Percentiles rank a stretch among this genome's conserved stretches.
These are phyloP conservation scores for Drosophila eohydei DNA, from an alignment of 2,888 invertebrate species.

Conservation along the genomic window DNA sequence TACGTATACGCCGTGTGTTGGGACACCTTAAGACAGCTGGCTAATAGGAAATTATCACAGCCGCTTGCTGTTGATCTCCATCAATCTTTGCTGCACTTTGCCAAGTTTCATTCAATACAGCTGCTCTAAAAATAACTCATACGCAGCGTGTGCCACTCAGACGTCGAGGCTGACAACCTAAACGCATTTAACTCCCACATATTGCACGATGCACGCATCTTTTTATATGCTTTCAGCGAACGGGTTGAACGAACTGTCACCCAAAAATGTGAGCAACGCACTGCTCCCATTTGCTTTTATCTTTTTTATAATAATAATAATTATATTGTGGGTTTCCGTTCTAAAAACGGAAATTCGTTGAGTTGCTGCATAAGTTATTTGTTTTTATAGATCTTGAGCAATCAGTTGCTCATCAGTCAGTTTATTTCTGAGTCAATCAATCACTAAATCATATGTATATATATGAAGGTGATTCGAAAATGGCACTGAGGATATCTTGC, in stretches of 20 bases:
- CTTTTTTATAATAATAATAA: not conserved
- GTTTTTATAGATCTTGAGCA: not conserved
- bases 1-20: constrained; percentile 43
- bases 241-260: constrained; percentile 28
- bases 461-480: too few species aligned
- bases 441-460: not conserved
- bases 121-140: constrained; percentile 58
- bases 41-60: constrained; percentile 61
- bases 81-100: constrained; percentile 23
- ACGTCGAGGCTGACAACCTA: constrained; percentile 6
- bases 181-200: constrained; percentile 19
- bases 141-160: constrained; percentile 48
- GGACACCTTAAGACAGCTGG: constrained; percentile 36
- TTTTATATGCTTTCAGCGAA: constrained; percentile 8
- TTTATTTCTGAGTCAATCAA: not conserved
- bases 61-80: constrained; percentile 7
- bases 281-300: not conserved
- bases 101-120: constrained; percentile 26
- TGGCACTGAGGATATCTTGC: too few species aligned
- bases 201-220: constrained; percentile 4
- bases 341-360: not conserved
- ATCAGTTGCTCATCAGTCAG: not conserved
- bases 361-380: too few species aligned
- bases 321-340: not conserved
- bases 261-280: not conserved